These are phyloP conservation scores for Solenodon paradoxus DNA, from an alignment of 2,113 vertebrate genomes.

Conservation along the genomic window DNA sequence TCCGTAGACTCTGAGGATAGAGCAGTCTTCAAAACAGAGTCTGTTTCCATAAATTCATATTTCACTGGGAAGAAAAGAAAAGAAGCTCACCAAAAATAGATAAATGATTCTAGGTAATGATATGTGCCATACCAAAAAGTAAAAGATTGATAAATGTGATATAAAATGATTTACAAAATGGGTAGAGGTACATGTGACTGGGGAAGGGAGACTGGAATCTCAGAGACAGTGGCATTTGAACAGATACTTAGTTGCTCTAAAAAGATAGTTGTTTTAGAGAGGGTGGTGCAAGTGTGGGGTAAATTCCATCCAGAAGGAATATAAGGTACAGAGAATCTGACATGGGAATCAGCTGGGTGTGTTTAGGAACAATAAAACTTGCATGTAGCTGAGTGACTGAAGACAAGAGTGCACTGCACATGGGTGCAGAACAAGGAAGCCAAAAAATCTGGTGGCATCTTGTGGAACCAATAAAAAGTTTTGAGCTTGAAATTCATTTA, in stretches of 20 bases:
- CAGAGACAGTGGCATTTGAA: not conserved
- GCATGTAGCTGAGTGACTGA: fast-evolving
- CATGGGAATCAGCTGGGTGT: not conserved
- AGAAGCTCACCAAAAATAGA: not conserved
- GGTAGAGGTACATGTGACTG: not conserved
- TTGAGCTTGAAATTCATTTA: not conserved
- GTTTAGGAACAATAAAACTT: not conserved
- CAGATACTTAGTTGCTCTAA: not conserved
- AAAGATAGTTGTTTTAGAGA: fast-evolving
- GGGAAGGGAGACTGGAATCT: not conserved
- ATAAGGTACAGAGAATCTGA: not conserved
- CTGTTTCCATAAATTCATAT: not conserved
- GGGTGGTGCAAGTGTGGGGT: fast-evolving
- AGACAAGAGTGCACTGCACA: fast-evolving
- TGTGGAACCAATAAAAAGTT: not conserved
- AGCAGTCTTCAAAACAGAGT: not conserved
- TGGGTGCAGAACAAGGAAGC: not conserved
- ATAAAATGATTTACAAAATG: not conserved
- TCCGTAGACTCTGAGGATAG: not conserved
- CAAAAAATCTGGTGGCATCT: fast-evolving
- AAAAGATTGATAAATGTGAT: not conserved
- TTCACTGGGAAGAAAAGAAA: not conserved
- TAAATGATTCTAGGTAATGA: not conserved
- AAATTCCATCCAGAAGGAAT: not conserved
- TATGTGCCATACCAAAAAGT: not conserved